Conservation (phyloP, 2,888 invertebrate species). For the Abrostola tripartita region DNA sequence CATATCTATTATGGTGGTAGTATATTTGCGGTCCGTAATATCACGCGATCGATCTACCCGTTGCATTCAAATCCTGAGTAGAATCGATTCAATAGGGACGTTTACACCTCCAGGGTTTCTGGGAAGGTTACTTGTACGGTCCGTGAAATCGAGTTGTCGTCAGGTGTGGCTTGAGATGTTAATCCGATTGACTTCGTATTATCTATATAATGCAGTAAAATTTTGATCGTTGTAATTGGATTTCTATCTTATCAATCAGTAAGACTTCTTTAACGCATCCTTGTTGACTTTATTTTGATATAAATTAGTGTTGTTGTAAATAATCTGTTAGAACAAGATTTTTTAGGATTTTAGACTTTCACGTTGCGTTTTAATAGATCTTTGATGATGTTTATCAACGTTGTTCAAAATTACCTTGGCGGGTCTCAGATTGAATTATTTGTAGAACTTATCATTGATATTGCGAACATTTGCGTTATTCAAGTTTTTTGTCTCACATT, state of each 20-base stretch:
- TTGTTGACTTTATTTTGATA: constrained; percentile 32
- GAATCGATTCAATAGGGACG: constrained; percentile 73
- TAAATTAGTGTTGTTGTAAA: constrained; percentile 17
- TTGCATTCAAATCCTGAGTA: constrained; percentile 67
- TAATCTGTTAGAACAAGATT: constrained; percentile 12
- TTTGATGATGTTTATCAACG: neutral
- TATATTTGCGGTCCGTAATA: constrained; percentile 74
- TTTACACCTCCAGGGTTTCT: constrained; percentile 78
- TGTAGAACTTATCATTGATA: too few species aligned
- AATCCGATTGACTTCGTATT: constrained; percentile 69
- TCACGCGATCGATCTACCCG: constrained; percentile 75
- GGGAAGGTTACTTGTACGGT: constrained; percentile 67
- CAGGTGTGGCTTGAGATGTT: constrained; percentile 76
- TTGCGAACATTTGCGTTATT: too few species aligned
- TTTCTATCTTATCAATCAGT: constrained; percentile 36
- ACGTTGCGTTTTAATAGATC: neutral
- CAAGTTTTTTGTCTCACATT: too few species aligned
- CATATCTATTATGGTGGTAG: constrained; percentile 31
- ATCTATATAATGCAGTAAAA: constrained; percentile 47
- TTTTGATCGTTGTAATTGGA: constrained; percentile 46
- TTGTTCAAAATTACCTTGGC: too few species aligned
- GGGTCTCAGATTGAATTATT: too few species aligned
- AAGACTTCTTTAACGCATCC: constrained; percentile 23
- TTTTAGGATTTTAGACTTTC: constrained; percentile 6
- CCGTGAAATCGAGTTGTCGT: constrained; percentile 78